Evolutionary conservation across 2,113 vertebrate genomes (phyloP), one percentile per base, ranked within the genome.

Genomic region (Silurus asotus): DNA sequence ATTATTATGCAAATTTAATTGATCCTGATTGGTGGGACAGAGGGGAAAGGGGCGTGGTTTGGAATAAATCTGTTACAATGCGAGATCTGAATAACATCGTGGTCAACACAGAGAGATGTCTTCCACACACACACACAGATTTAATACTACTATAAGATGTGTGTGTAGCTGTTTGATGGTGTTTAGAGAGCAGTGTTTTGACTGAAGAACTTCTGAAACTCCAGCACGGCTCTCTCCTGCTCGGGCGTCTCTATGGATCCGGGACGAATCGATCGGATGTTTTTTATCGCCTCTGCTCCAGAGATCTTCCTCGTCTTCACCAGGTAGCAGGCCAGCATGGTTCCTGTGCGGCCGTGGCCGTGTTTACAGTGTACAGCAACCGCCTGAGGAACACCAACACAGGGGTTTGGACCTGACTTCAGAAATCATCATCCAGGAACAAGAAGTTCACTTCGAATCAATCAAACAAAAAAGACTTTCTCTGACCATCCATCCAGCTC

Each of bases 311-410:
- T 88, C 0, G 76, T 86, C 88, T 94, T 95, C 1, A 93, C 91
- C 89, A 96, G 93, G 91, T 96, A 97, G 81, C 96, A 96, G n/a
- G 96, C 96, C 90, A 97, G 90, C 95, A 97, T 93, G 76, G 96
- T 96, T 62, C 96, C 96, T 0, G 96, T 96, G 11, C 96, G 88
- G 59, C 96, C 96, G 0, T 92, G 91, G 0, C 96, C 96, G 84
- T 96, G 94, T 86, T 94, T 62, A 61, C 96, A 96, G 90, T 96
- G 96, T 1, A 96, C 96, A 0, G 90, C 96, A 77, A 96, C 96
- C 0, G 93, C 96, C 96, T 96, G 91, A 13, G 77, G 17, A 61
- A 37, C 11, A 55, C 45, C 8, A 55, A 53, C 1, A 75, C 8
- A 20, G 4, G 23, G 51, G 58, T 78, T 58, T 8, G 51, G 10